These are phyloP conservation scores for Dasyprocta punctata DNA, from an alignment of 2,113 vertebrate species.

Conservation along the genomic window DNA sequence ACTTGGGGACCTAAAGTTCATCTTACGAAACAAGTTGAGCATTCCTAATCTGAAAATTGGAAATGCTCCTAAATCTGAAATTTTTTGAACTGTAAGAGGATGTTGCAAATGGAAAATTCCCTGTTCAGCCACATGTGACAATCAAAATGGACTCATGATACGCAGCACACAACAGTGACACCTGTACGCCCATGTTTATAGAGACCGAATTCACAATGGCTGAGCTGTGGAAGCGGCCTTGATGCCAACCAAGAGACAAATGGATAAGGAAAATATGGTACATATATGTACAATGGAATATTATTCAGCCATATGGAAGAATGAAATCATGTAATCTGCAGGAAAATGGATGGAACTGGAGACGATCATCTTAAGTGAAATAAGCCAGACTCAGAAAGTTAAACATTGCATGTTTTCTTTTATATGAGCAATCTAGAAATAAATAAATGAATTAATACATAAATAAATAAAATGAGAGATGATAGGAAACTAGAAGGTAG, in stretches of 20 bases:
- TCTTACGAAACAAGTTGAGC: not conserved
- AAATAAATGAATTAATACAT: not conserved
- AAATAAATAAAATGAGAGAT: not conserved
- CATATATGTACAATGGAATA: not conserved
- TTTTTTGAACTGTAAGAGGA: not conserved
- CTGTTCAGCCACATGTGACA: not conserved
- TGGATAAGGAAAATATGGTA: not conserved
- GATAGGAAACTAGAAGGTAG: not conserved
- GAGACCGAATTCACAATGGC: not conserved
- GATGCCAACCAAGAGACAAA: not conserved
- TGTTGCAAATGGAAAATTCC: not conserved
- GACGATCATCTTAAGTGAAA: not conserved
- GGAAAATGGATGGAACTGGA: not conserved
- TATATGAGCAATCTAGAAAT: not conserved
- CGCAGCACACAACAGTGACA: not conserved
- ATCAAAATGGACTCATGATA: not conserved
- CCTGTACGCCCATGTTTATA: not conserved
- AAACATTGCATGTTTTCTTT: not conserved
- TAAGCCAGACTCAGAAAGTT: not conserved
- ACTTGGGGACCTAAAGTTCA: not conserved
- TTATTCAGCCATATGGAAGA: not conserved
- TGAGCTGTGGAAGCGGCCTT: not conserved
- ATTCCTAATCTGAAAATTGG: not conserved
- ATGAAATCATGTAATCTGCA: not conserved
- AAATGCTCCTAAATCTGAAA: not conserved